Base-by-base conservation (phyloP, 1,140 invertebrate species). In the Tigriopus japonicus region DNA sequence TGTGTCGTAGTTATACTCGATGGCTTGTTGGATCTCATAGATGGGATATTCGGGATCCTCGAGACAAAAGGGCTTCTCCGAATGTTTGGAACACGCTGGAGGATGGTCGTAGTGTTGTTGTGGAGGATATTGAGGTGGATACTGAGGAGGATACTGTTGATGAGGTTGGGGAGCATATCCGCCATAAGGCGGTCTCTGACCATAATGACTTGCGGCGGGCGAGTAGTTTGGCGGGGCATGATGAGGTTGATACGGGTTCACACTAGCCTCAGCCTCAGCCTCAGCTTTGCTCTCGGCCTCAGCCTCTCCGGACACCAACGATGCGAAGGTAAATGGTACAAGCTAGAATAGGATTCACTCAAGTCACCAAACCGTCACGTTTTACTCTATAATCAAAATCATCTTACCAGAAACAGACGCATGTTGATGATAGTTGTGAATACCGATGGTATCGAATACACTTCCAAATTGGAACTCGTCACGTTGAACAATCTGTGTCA, bases 21-120 rank as follows among this genome's bases (percentile, higher is more conserved):
- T 12, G 55, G 64, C 64, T 42, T 60, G 49, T 9, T 63, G 24
- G 17, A 65, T 53, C 14, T 64, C 63, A 43, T 65, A 54, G 15
- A 21, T 49, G 17, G 65, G 65, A 53, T 65, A 65, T 35, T 65
- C 62, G 9, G 45, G 28, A 52, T 65, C 65, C 42, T 64, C 63
- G 21, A 65, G 54, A 40, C 65, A 65, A 56, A 60, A 65, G 9
- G 62, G 42, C 45, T 64, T 62, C 21, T 62, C 54, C 14, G 52
- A 62, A 56, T 63, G 60, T 13, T 56, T 56, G 55, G 17, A 56
- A 23, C 28, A 35, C 2, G 35, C 35, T 2, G n/a, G 14, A 40
- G 55, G 55, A 35, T 35, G 28, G n/a, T 28, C 55, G 28, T 54
- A 28, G 52, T 54, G 52, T 21, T 21, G 19, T 19, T 28, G 55